These are phyloP conservation scores for Anarsia innoxiella DNA, from an alignment of 2,888 invertebrate genomes.

Conservation along the genomic window DNA sequence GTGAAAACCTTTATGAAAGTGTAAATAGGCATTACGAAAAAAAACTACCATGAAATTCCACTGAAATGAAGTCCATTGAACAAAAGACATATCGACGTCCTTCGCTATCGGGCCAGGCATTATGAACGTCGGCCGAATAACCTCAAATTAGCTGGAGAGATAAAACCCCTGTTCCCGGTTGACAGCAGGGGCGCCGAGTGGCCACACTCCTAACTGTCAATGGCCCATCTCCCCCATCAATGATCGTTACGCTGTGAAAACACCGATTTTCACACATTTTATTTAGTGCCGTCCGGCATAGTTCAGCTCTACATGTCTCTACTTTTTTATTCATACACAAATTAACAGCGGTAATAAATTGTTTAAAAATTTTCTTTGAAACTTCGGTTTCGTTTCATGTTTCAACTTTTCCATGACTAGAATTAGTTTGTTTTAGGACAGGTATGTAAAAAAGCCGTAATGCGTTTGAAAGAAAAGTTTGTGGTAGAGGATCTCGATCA, in stretches of 20 bases:
- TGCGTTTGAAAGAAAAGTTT: constrained; percentile 20
- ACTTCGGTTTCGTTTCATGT: too few species aligned
- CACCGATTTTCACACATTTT: constrained; percentile 1
- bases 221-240: constrained; percentile 24
- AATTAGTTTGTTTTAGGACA: not conserved
- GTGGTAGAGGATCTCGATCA: constrained; percentile 23
- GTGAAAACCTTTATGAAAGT: too few species aligned
- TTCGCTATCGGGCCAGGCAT: constrained; percentile 25
- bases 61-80: constrained; percentile 20
- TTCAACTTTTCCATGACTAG: too few species aligned
- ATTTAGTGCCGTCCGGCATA: too few species aligned
- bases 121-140: constrained; percentile 35
- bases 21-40: too few species aligned
- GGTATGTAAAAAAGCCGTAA: too few species aligned
- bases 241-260: constrained; percentile 26
- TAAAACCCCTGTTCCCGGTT: constrained; percentile 44
- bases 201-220: constrained; percentile 35
- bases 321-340: too few species aligned
- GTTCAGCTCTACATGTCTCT: too few species aligned
- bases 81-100: constrained; percentile 26
- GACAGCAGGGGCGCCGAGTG: constrained; percentile 45
- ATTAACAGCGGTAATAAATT: too few species aligned
- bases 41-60: too few species aligned
- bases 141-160: constrained; percentile 53
- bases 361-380: too few species aligned